Base-by-base conservation (phyloP, 2,797 vertebrate genomes). In the Pseudomugil gertrudae region DNA sequence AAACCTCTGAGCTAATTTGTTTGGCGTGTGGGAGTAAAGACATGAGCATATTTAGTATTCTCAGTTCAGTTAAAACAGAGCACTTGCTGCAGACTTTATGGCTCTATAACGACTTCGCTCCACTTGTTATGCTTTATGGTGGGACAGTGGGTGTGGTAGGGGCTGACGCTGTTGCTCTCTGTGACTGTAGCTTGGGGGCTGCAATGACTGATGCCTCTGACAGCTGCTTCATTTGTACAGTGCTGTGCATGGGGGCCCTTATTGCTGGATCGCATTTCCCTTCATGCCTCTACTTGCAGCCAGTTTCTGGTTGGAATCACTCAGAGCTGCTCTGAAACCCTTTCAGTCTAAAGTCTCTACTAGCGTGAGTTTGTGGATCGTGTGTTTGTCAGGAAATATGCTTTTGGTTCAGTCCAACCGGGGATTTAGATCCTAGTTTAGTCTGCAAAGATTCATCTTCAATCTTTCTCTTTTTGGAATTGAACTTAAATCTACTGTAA, bases 271-370 rank as follows among this genome's bases (percentile, higher is more conserved):
- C 66, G 10, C 9, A 43, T 66, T 75, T 61, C 47, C 40, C 2
- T 4, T 59, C 68, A 60, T 59, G 78, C 40, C 68, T 24, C 15
- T 36, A 63, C 73, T 50, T 76, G 66, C 60, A 69, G 30, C 17
- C 38, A 33, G 3, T 68, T 29, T 33, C 32, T 43, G 8, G 23
- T n/a, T 63, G 11, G 67, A 27, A 29, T 61, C n/a, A 66, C 2
- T 36, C 48, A 30, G 27, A 57, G 1, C 1, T 13, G 24, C 19
- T 29, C 35, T 15, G 30, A 54, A n/a, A 58, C 3, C 17, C 4
- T 27, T 57, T 47, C 27, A 40, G 58, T 24, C 36, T 40, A 2
- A 55, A 14, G 51, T 50, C 5, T 40, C 38, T 48, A 48, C 54
- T 32, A 36, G 32, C 7, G 26, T 43, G 14, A 4, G 17, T 57